phyloP scores from a whole-genome alignment of 2,888 invertebrate species.

The Eristalinus sepulchralis region DNA sequence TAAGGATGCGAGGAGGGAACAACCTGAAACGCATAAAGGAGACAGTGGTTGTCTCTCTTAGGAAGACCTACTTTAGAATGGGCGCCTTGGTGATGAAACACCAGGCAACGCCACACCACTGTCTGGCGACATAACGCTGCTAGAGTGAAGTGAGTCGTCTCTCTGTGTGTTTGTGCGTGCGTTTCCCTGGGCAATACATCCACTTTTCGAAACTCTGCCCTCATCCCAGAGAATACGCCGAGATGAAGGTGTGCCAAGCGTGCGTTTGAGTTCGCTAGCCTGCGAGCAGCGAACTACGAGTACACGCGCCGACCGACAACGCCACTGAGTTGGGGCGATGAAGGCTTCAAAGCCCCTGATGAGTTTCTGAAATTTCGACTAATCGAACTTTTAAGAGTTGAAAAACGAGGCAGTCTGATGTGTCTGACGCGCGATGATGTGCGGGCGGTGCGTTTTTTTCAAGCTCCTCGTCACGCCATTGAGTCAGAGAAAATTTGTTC shows the following conservation, averaged over 20 bases:
- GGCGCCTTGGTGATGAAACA: slow-evolving; percentile 5
- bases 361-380: slow-evolving; percentile 42
- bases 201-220: neutral
- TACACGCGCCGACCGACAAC: neutral
- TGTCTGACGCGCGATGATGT: neutral
- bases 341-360: slow-evolving; percentile 28
- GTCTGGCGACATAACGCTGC: slow-evolving; percentile 9
- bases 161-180: slow-evolving; percentile 20
- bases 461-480: neutral
- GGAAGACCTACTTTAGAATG: slow-evolving; percentile 22
- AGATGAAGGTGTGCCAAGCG: slow-evolving; percentile 10
- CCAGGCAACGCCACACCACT: neutral
- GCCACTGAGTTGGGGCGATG: slow-evolving; percentile 1
- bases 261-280: neutral
- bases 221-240: neutral
- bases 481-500: neutral
- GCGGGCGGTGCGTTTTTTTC: neutral
- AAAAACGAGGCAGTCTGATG: slow-evolving; percentile 38
- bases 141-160: slow-evolving; percentile 43
- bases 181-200: slow-evolving; percentile 1
- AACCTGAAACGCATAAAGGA: neutral
- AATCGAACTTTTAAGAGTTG: slow-evolving; percentile 36
- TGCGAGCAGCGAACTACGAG: neutral
- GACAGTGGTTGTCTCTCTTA: slow-evolving; percentile 1
- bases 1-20: slow-evolving; percentile 8